Conservation (phyloP, 2,113 vertebrate species). For the Lota lota region DNA sequence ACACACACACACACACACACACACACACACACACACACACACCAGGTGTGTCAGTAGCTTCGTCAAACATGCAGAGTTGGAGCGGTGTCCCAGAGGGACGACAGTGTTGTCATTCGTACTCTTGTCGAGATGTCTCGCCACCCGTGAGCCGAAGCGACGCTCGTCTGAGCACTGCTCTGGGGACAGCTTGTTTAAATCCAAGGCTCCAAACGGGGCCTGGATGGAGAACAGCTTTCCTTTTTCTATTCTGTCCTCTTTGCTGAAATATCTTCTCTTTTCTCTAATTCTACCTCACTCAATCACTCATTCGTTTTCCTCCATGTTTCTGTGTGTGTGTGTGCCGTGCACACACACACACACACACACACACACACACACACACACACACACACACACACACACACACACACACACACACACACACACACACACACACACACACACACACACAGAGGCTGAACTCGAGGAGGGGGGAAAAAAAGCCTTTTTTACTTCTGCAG, state of each 20-base stretch:
- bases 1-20: not conserved
- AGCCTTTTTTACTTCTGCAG: slow-evolving; percentile 72
- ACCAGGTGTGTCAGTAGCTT: not conserved
- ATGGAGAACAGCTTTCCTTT: no score
- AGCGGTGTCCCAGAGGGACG: slow-evolving; percentile 9
- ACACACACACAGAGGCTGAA: not conserved
- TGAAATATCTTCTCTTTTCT: slow-evolving; percentile 49
- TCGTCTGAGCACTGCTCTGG: no score
- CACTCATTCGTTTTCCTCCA: not conserved
- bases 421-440: slow-evolving; percentile 1
- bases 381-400: not conserved
- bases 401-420: not conserved
- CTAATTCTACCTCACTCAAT: slow-evolving; percentile 40
- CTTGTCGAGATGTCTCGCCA: slow-evolving; percentile 10
- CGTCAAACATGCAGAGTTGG: no score
- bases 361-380: not conserved
- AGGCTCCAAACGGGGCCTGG: no score
- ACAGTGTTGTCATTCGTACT: slow-evolving; percentile 32
- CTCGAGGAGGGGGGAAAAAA: not conserved
- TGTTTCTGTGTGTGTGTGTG: not conserved
- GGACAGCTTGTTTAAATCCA: no score
- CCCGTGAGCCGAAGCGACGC: no score
- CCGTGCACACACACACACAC: not conserved
- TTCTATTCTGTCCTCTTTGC: not conserved
- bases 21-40: not conserved